These are phyloP conservation scores for Hyphantria cunea DNA, from an alignment of 1,140 invertebrate species.

Conservation along the genomic window DNA sequence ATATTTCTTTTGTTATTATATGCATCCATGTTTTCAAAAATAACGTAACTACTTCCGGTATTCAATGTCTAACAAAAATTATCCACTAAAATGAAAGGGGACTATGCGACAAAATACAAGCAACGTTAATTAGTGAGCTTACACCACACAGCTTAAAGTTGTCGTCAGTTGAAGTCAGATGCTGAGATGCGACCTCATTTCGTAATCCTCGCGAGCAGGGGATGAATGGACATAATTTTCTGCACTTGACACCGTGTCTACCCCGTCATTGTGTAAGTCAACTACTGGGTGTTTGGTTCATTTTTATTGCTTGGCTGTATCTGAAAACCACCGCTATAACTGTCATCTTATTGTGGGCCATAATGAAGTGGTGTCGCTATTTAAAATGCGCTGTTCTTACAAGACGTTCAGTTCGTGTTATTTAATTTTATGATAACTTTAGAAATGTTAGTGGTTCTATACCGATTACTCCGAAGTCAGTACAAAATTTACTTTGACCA, in stretches of 20 bases:
- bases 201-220: conserved; percentile 63
- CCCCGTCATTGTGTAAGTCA: conserved; percentile 61
- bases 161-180: conserved; percentile 51
- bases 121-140: conserved; percentile 48
- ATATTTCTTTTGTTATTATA: too few species aligned
- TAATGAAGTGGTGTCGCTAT: conserved; percentile 25
- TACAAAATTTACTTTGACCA: too few species aligned
- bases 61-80: too few species aligned
- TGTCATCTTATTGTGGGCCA: conserved; percentile 15
- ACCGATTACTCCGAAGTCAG: too few species aligned
- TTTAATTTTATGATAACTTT: too few species aligned
- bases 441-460: too few species aligned
- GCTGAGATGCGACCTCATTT: conserved; percentile 67
- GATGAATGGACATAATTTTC: conserved; percentile 80
- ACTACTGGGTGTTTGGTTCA: conserved; percentile 54
- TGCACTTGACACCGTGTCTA: conserved; percentile 75
- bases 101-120: conserved; percentile 2
- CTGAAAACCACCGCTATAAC: conserved; percentile 14
- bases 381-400: neutral
- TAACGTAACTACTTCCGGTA: too few species aligned
- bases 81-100: too few species aligned
- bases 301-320: conserved; percentile 64
- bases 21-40: too few species aligned
- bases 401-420: too few species aligned
- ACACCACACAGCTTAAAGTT: conserved; percentile 55